Percentiles rank a stretch among this genome's conserved stretches.
Conservation (phyloP, 2,888 invertebrate genomes). For the Brenthis hecate region DNA sequence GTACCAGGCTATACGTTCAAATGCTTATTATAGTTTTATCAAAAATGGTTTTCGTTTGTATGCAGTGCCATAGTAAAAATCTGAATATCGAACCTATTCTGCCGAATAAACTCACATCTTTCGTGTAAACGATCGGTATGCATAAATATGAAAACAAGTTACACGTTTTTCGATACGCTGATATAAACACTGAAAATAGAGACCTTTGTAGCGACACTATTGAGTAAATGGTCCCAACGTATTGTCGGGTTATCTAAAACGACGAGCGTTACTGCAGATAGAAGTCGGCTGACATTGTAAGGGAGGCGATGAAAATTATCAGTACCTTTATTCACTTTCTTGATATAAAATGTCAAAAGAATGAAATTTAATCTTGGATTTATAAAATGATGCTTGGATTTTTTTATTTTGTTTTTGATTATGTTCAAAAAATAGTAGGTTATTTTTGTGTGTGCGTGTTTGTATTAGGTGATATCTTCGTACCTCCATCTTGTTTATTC, state of each 20-base stretch:
- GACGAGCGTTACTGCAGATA: constrained; percentile 46
- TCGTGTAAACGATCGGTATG: constrained; percentile 13
- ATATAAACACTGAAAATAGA: constrained; percentile 31
- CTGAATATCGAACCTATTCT: constrained; percentile 14
- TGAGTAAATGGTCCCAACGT: constrained; percentile 67
- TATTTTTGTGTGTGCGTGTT: too few relatives aligned
- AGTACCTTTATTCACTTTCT: constrained; percentile 19
- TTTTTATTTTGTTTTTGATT: not conserved
- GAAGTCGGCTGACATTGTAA: constrained; percentile 7
- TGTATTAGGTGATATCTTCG: too few relatives aligned
- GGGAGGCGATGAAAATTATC: constrained; percentile 37
- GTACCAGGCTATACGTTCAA: too few relatives aligned
- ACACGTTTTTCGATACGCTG: constrained; percentile 24
- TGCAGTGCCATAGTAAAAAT: constrained; percentile 14
- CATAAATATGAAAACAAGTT: constrained; percentile 24
- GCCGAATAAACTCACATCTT: constrained; percentile 4
- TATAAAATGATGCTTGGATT: not conserved
- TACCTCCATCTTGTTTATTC: too few relatives aligned
- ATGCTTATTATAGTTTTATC: not conserved
- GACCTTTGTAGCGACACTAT: constrained; percentile 51
- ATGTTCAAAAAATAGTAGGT: too few relatives aligned
- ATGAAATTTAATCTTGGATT: not conserved
- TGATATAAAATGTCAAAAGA: not conserved
- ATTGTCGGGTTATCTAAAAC: constrained; percentile 72
- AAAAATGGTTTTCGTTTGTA: constrained; percentile 7